These are phyloP conservation scores for Adelosebastes latens DNA, from an alignment of 2,797 vertebrate genomes.

Conservation along the genomic window DNA sequence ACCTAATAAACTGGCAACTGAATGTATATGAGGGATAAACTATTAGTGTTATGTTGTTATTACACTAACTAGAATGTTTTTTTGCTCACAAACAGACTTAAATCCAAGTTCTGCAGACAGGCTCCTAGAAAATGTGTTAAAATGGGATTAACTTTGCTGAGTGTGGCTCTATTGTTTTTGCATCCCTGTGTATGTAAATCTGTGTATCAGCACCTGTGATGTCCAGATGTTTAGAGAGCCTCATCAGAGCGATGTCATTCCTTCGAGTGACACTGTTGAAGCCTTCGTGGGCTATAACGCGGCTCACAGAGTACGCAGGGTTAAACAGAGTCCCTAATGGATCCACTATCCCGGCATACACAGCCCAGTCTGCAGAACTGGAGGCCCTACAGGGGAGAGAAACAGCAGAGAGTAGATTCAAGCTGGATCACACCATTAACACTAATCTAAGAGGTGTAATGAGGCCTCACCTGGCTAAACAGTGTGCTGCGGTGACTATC, in stretches of 20 bases:
- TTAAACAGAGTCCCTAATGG: conserved; percentile 60
- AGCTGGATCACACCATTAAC: background rate
- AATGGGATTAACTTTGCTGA: too few species aligned
- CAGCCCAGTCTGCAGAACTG: conserved; percentile 74
- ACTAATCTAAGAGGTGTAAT: background rate
- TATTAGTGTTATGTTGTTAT: background rate
- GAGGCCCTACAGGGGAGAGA: conserved; percentile 50
- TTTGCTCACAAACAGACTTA: background rate
- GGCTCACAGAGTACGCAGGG: conserved; percentile 64
- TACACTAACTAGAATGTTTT: background rate
- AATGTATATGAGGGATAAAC: background rate
- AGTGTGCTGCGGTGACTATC: conserved; percentile 89
- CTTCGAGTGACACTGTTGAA: conserved; percentile 79
- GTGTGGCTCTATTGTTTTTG: background rate
- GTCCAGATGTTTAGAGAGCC: conserved; percentile 75
- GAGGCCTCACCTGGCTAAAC: conserved; percentile 82
- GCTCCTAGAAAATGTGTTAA: background rate
- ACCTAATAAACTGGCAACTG: too few species aligned
- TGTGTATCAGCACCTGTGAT: conserved; percentile 71
- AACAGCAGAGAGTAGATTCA: background rate
- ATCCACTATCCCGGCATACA: conserved; percentile 80
- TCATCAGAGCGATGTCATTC: conserved; percentile 89
- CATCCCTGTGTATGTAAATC: background rate
- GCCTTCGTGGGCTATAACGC: conserved; percentile 79
- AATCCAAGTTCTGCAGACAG: background rate